Evolutionary conservation across 1,140 invertebrate species (phyloP).

Genomic region (Drosophila sucinea): DNA sequence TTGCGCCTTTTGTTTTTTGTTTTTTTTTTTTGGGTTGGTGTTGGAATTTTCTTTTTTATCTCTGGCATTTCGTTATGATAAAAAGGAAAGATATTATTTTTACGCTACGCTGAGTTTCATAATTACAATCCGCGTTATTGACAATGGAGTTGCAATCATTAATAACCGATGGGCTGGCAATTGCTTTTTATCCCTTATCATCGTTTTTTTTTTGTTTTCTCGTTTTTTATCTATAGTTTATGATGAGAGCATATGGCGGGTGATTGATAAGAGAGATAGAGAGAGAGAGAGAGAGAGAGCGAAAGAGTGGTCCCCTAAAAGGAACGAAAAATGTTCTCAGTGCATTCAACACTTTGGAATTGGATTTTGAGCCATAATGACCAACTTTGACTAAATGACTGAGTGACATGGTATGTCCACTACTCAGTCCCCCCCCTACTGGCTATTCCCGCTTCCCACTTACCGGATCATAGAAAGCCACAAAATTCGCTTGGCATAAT

Average conservation of each 20-base stretch:
- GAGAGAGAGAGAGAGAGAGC: too few relatives aligned
- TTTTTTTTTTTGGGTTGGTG: background rate
- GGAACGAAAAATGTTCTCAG: conserved; percentile 14
- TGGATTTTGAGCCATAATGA: conserved; percentile 65
- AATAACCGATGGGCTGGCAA: conserved; percentile 38
- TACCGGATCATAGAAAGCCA: background rate
- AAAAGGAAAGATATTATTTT: conserved; percentile 41
- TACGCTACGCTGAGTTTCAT: conserved; percentile 34
- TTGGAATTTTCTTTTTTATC: conserved; percentile 18
- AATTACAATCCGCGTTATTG: conserved; percentile 36
- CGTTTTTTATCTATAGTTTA: conserved; percentile 32
- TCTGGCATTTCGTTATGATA: conserved; percentile 43
- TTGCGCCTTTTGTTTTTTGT: background rate
- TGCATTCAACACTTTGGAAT: conserved; percentile 56
- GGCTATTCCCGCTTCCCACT: background rate
- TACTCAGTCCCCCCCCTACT: background rate
- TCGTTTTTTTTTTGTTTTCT: background rate
- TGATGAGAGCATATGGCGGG: conserved; percentile 52
- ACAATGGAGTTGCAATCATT: conserved; percentile 21
- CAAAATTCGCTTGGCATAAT: conserved; percentile 51
- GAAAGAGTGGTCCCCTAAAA: conserved; percentile 1
- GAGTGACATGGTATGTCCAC: conserved; percentile 36
- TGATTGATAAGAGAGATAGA: conserved; percentile 24
- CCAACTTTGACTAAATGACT: conserved; percentile 47
- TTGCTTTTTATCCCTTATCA: conserved; percentile 56